Conservation (phyloP, 2,113 vertebrate species). For the Stegastes partitus region DNA sequence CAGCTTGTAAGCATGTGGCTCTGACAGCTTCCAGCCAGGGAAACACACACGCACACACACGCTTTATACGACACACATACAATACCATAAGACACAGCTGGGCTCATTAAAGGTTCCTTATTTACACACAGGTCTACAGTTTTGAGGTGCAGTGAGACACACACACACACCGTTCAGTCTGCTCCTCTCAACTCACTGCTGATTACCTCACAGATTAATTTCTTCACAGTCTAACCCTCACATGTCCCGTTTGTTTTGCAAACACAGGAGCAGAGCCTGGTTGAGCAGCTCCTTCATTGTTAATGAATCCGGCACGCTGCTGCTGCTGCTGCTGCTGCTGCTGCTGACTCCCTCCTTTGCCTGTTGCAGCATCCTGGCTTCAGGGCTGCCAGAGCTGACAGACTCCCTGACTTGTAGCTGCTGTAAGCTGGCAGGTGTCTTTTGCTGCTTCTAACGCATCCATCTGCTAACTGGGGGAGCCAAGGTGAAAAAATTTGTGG, state of each 20-base stretch:
- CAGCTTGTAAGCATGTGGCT: slow-evolving; percentile 92
- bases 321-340: not conserved
- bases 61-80: not conserved
- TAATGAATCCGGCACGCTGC: slow-evolving; percentile 23
- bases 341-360: slow-evolving; percentile 4
- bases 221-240: slow-evolving; percentile 38
- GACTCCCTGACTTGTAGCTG: slow-evolving; percentile 36
- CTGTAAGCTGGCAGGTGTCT: slow-evolving; percentile 42
- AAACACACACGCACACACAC: not conserved
- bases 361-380: slow-evolving; percentile 40
- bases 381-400: slow-evolving; percentile 26
- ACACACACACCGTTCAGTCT: slow-evolving; percentile 14
- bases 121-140: slow-evolving; percentile 15
- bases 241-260: slow-evolving; percentile 42
- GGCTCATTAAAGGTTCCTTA: slow-evolving; percentile 27
- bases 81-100: not conserved
- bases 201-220: slow-evolving; percentile 52
- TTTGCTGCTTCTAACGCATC: slow-evolving; percentile 4
- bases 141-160: slow-evolving; percentile 12
- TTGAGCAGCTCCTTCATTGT: slow-evolving; percentile 36
- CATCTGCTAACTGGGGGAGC: slow-evolving; percentile 28
- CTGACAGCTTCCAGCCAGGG: slow-evolving; percentile 86
- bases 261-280: slow-evolving; percentile 35
- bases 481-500: slow-evolving; percentile 16
- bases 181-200: slow-evolving; percentile 22